Base-by-base conservation (phyloP, 1,140 invertebrate species). In the Pogonomyrmex californicus region DNA sequence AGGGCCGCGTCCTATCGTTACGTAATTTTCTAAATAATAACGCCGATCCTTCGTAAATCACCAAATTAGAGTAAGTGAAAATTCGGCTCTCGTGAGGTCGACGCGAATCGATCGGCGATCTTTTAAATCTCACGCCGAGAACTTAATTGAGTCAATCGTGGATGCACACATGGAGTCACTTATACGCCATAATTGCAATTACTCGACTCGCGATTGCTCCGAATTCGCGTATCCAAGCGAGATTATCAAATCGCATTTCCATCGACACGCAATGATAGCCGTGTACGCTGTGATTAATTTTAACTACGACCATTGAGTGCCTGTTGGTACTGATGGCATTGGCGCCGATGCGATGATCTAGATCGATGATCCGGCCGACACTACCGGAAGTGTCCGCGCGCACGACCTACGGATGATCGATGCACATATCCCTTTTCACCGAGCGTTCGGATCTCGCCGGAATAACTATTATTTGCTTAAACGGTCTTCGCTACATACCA, bases 201-300 rank as follows among this genome's bases (percentile, higher is more conserved):
- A 88, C 70, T 85, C 51, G 51, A 47, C 62, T 33, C 47, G 68
- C 87, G 38, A 87, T 85, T 60, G 62, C 77, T 17, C 23, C 62
- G 38, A 88, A 88, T 85, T 88, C 71, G 87, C 82, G 44, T 82
- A 70, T 30, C 70, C 86, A 41, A 65, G 78, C 54, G 60, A 88
- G 90, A 91, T 92, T 93, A 93, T 92, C 89, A 90, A 91, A 86
- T 82, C 86, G 83, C 86, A 81, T 86, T 92, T 86, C 91, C 85
- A 83, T 88, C 87, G 87, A 90, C 86, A 91, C 85, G 89, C 82
- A 87, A 88, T 86, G 82, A 88, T 70, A 66, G 82, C 86, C 87
- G 77, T 85, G 86, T 86, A 88, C 71, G 77, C 23, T 51, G 90
- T 92, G 93, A 93, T 93, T 92, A 93, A 93, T 92, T 90, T 92